These are phyloP conservation scores for Tetranychus urticae DNA, from an alignment of 1,140 invertebrate species.

Conservation along the genomic window DNA sequence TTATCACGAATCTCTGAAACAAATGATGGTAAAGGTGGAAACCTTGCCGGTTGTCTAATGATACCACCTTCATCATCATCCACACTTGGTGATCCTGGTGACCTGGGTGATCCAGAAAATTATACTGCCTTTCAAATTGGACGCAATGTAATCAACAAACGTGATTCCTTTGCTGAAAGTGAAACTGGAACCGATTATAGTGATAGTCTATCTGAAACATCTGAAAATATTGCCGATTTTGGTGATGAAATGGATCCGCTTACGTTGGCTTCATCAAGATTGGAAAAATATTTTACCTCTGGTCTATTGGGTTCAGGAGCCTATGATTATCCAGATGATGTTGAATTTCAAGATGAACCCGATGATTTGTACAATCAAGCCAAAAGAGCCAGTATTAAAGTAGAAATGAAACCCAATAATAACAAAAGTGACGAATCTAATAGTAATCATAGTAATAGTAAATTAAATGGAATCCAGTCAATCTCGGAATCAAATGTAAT, in stretches of 20 bases:
- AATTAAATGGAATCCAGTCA: no score
- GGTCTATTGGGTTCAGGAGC: slow-evolving; percentile 51
- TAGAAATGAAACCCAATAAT: no score
- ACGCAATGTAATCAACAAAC: background rate
- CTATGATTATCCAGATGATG: slow-evolving; percentile 8
- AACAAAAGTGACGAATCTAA: no score
- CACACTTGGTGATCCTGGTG: background rate
- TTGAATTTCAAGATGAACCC: slow-evolving; percentile 24
- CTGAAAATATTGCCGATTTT: slow-evolving; percentile 11
- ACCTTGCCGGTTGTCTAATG: background rate
- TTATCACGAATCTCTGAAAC: background rate
- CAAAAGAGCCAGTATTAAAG: no score
- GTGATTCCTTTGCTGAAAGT: background rate
- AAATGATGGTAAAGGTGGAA: background rate
- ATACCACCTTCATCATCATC: background rate
- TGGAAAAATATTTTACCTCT: slow-evolving; percentile 71
- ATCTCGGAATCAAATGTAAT: no score
- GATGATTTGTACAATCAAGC: no score
- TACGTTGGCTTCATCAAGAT: slow-evolving; percentile 49
- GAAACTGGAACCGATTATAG: background rate
- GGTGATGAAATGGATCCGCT: slow-evolving; percentile 25
- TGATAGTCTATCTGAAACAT: background rate
- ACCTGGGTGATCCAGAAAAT: background rate
- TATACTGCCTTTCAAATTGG: background rate
- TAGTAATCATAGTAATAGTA: no score